Percentiles rank a stretch among this genome's conserved stretches.
These are phyloP conservation scores for Adelosebastes latens DNA, from an alignment of 2,797 vertebrate genomes.

Conservation along the genomic window DNA sequence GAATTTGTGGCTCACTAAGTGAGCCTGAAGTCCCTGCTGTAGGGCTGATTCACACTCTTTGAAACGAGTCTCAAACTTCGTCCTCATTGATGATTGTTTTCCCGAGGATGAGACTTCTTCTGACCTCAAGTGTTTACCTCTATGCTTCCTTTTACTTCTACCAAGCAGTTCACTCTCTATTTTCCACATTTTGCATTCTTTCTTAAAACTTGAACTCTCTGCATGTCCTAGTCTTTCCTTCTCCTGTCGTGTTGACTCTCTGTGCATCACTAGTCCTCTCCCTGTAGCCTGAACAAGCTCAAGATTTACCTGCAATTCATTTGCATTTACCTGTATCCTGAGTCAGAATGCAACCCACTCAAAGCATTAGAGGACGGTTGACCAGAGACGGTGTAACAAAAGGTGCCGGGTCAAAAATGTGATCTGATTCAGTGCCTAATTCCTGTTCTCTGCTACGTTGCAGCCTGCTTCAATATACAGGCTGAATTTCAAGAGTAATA, in stretches of 20 bases:
- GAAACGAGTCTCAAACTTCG: background rate
- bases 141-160: background rate
- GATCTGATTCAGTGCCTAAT: background rate
- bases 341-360: constrained; percentile 35
- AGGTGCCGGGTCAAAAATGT: background rate
- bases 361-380: background rate
- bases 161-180: background rate
- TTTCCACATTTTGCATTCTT: background rate
- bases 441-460: background rate
- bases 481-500: constrained; percentile 5
- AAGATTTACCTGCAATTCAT: constrained; percentile 52
- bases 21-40: constrained; percentile 16
- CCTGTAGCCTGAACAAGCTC: background rate
- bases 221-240: background rate
- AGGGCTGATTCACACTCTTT: constrained; percentile 11
- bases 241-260: background rate
- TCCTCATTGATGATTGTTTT: constrained; percentile 6
- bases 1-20: constrained; percentile 23
- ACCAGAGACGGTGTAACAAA: background rate
- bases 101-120: background rate
- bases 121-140: background rate
- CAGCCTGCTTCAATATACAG: background rate
- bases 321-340: constrained; percentile 27
- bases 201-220: background rate
- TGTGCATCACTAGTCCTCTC: background rate